Percentiles rank a stretch among this genome's conserved stretches.
phyloP scores from a whole-genome alignment of 1,140 invertebrate genomes.

The Oncopodura yosiiana region DNA sequence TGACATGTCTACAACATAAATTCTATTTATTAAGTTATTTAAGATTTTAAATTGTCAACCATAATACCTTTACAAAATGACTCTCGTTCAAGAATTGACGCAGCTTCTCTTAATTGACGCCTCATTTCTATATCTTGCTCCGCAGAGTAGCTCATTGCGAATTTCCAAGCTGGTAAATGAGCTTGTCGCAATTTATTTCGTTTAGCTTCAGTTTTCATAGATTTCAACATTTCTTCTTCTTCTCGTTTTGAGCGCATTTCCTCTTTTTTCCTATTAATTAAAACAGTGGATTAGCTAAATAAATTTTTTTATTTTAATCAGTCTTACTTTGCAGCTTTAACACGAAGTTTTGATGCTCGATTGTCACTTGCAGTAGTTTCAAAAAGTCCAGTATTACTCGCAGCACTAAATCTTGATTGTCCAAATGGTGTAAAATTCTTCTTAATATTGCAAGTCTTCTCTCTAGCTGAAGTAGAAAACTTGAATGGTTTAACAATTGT shows the following conservation, averaged over 20 bases:
- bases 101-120: constrained; percentile 26
- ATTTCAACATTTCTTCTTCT: constrained; percentile 25
- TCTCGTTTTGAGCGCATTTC: constrained; percentile 18
- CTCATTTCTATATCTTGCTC: constrained; percentile 33
- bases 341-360: constrained; percentile 27
- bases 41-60: background rate
- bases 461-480: background rate
- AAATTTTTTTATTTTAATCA: background rate
- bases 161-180: constrained; percentile 27
- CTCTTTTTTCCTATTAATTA: constrained; percentile 24
- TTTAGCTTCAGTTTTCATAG: constrained; percentile 18
- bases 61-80: constrained; percentile 9
- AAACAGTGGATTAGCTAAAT: background rate
- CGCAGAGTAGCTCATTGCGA: constrained; percentile 31
- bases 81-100: constrained; percentile 29
- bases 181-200: constrained; percentile 22
- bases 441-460: background rate
- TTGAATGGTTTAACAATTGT: constrained; percentile 2
- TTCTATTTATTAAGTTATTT: background rate
- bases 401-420: constrained; percentile 4
- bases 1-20: too few species aligned
- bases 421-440: constrained; percentile 23
- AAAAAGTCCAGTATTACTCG: constrained; percentile 16
- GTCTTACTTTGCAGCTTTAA: constrained; percentile 27
- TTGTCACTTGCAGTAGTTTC: constrained; percentile 34